These are phyloP conservation scores for Macrotus californicus DNA, from an alignment of 2,113 vertebrate species.

Conservation along the genomic window DNA sequence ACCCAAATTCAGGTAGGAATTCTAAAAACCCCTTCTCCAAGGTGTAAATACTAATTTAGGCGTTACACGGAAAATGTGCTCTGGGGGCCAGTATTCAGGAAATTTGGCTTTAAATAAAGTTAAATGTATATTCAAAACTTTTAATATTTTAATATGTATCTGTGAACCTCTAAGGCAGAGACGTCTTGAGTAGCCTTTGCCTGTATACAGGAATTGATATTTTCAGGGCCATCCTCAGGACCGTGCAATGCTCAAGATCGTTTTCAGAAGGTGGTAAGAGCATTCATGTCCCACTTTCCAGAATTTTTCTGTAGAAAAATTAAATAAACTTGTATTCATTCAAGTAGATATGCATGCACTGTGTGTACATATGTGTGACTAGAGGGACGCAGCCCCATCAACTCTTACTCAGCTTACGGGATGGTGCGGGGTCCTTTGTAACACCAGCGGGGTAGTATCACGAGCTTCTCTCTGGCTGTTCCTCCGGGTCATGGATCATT, in stretches of 20 bases:
- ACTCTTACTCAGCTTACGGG: neutral
- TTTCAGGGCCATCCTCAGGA: neutral
- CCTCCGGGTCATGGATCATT: neutral
- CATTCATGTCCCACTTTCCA: neutral
- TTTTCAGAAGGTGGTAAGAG: neutral
- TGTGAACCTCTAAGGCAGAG: neutral
- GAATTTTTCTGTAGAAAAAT: neutral
- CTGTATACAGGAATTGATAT: neutral
- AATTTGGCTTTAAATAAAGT: neutral
- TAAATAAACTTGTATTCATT: neutral
- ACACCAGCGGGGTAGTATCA: neutral
- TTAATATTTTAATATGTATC: neutral
- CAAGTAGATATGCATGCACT: neutral
- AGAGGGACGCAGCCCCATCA: neutral
- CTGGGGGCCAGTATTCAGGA: neutral
- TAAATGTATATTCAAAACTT: neutral
- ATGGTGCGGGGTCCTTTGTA: neutral
- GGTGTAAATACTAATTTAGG: neutral
- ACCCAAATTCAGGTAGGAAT: neutral
- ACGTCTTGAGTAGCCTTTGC: neutral
- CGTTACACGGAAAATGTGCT: neutral
- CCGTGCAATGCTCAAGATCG: neutral
- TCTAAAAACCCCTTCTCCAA: neutral
- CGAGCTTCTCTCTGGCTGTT: neutral
- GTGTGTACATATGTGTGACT: too few species aligned